These are phyloP conservation scores for Daubentonia madagascariensis DNA, from an alignment of 2,113 vertebrate species.

Conservation along the genomic window DNA sequence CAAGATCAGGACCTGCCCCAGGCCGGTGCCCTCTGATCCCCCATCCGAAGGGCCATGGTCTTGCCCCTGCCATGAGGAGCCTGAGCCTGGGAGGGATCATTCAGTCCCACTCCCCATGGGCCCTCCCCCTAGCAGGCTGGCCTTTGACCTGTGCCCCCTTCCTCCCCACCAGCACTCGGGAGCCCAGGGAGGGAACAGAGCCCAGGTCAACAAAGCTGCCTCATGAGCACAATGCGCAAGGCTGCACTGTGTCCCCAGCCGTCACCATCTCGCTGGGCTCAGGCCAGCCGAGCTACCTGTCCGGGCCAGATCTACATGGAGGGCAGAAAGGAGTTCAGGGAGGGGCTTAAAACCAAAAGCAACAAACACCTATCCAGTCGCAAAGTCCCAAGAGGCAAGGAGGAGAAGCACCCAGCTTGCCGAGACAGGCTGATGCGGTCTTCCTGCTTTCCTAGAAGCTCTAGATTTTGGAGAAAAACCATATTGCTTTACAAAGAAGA, in stretches of 20 bases:
- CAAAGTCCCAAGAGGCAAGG: background rate
- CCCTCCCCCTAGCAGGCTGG: background rate
- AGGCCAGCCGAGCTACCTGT: fast-evolving
- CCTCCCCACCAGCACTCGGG: background rate
- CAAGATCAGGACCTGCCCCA: background rate
- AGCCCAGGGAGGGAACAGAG: background rate
- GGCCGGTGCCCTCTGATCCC: fast-evolving
- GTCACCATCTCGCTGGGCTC: background rate
- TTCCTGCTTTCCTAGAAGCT: background rate
- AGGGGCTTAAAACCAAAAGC: background rate
- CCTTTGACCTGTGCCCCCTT: background rate
- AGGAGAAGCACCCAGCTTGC: background rate
- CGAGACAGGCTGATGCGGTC: fast-evolving
- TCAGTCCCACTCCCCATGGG: background rate
- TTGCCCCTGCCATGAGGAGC: background rate
- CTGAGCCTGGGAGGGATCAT: background rate
- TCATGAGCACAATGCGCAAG: background rate
- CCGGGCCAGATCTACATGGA: background rate
- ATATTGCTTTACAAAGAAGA: background rate
- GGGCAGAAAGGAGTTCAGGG: background rate
- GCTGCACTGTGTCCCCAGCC: fast-evolving
- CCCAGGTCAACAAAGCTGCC: background rate
- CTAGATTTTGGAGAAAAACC: background rate
- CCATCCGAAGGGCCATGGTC: background rate
- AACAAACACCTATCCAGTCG: background rate